Base-by-base conservation (phyloP, 1,140 invertebrate genomes). In the Heliconius congener region DNA sequence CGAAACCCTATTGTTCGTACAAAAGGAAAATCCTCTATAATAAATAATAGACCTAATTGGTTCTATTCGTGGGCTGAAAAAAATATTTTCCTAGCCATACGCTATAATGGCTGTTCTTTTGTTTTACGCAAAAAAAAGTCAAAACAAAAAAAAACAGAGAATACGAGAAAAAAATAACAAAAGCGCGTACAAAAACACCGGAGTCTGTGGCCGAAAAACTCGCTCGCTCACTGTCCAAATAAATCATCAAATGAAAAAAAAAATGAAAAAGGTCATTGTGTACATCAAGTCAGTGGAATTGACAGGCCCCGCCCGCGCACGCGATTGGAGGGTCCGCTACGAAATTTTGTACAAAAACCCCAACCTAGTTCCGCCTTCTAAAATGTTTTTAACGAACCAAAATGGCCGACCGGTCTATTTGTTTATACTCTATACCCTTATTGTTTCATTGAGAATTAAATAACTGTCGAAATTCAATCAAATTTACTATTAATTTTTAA, bases 291-390 rank as follows among this genome's bases (percentile, higher is more conserved):
- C 92, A 94, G 88, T 86, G 85, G 89, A 91, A 91, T 91, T 91
- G 92, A 91, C 86, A 89, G 86, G 90, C 91, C 85, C 90, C 92
- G 91, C 91, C 92, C 91, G 91, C 92, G 88, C 90, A 83, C 87
- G 90, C 91, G 60, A 94, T 94, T 94, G 92, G 92, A 91, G 88
- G 90, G 87, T 84, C 86, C 86, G 87, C 86, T 85, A 88, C 88
- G 88, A 92, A 94, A 90, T 94, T 72, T 94, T 90, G 88, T 91
- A 94, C 90, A 92, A 94, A 93, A 93, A 93, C 90, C 60, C 90
- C 91, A 88, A 90, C 88, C 91, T 93, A 93, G 91, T 91, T 92
- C 92, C 92, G 92, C 92, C 92, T 94, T 94, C 92, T 93, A 94
- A 94, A 93, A 93, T 93, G 91, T 92, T 94, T 94, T 93, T 91